Base-by-base conservation (phyloP, 2,888 invertebrate genomes). In the Neoaliturus tenellus region DNA sequence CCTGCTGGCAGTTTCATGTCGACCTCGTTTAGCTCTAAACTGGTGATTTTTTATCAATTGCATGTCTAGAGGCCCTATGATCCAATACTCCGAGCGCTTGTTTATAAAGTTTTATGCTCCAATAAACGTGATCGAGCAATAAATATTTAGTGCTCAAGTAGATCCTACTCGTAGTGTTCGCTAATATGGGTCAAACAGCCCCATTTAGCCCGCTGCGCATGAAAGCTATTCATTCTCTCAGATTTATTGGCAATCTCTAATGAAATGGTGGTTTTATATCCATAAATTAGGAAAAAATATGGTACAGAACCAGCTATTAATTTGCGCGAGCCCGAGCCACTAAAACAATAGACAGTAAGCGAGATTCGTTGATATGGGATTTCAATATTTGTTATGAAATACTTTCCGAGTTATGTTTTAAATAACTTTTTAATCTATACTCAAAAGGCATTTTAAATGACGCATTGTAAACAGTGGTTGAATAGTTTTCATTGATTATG, bases 91-190 rank as follows among this genome's bases (percentile, higher is more conserved):
- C 23, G 71, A 14, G 69, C 39, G 62, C 75, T 75, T 75, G 75
- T 75, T 75, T 44, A 44, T 75, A 14, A 75, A 25, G 44, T 20
- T 69, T 71, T 71, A 75, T 75, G 75, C 20, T 23, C 44, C 23
- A 44, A 75, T 44, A 75, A 75, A 23, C 23, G 31, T 44, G 41
- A 75, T 75, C 75, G 17, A 75, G 75, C 75, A 23, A 25, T 75
- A 41, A 75, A 75, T 75, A 75, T 75, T 75, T 75, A 75, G 75
- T 75, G 44, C 41, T 39, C 69, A n/a, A 39, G 51, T 28, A 14
- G 62, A 62, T 62, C 62, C 14, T 14, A 44, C 48, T 25, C 39
- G 48, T 41, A 75, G 44, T 75, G 25, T 12, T 44, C 5, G 75
- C 10, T 28, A 39, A 75, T 75, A 28, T 75, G 75, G 75, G 75